Evolutionary conservation across 1,140 invertebrate genomes (phyloP).

Genomic region (Drosophila teissieri): DNA sequence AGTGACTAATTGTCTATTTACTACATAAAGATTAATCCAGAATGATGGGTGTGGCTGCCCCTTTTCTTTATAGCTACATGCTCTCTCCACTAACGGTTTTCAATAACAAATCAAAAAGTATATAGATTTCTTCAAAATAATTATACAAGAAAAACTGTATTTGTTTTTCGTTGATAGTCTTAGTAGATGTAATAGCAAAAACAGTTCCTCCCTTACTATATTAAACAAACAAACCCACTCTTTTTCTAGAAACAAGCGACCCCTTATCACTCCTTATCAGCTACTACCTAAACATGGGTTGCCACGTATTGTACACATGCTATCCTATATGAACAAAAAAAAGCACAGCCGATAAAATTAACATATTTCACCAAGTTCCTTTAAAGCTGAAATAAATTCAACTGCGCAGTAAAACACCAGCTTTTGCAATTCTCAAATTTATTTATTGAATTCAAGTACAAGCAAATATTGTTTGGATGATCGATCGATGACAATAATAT

Average conservation of each 20-base stretch:
- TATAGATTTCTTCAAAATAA: neutral
- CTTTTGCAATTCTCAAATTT: conserved; percentile 71
- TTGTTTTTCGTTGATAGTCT: no score
- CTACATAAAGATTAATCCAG: neutral
- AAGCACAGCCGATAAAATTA: neutral
- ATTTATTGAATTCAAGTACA: conserved; percentile 73
- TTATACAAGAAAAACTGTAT: no score
- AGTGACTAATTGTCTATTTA: conserved; percentile 1
- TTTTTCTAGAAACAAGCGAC: neutral
- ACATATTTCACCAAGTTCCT: neutral
- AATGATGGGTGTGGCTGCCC: no score
- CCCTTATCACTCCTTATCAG: neutral
- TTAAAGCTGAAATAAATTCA: neutral
- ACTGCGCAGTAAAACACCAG: neutral
- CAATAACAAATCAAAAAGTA: neutral
- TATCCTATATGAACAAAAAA: neutral
- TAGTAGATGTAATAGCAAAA: no score
- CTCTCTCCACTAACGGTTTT: no score
- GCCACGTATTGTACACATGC: neutral
- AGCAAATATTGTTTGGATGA: conserved; percentile 74
- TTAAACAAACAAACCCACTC: neutral
- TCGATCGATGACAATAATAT: conserved; percentile 79
- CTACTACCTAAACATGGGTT: neutral
- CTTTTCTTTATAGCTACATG: neutral
- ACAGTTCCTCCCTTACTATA: neutral